Evolutionary conservation across 2,797 vertebrate genomes (phyloP).

Genomic region (Sebastes nivosus): DNA sequence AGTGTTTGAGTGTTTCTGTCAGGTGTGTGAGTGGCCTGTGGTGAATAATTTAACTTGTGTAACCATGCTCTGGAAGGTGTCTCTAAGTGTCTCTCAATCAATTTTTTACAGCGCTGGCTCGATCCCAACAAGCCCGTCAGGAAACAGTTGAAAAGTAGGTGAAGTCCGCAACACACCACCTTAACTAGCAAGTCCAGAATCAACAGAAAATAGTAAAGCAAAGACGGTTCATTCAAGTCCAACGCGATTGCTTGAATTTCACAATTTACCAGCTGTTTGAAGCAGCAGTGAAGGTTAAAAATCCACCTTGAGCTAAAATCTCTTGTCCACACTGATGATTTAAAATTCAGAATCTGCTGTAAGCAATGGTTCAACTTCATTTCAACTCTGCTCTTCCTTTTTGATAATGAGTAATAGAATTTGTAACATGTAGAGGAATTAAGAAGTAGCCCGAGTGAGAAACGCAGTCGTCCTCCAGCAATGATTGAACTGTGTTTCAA

Average conservation of each 20-base stretch:
- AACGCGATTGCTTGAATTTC: neutral
- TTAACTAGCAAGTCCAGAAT: neutral
- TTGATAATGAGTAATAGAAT: conserved; percentile 52
- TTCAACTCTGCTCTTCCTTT: conserved; percentile 58
- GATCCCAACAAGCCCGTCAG: conserved; percentile 98
- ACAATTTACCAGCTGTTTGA: neutral
- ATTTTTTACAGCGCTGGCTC: conserved; percentile 94
- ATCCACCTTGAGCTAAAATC: conserved; percentile 38
- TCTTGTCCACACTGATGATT: conserved; percentile 25
- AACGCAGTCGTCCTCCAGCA: conserved; percentile 39
- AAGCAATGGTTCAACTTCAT: conserved; percentile 63
- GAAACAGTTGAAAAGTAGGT: conserved; percentile 99
- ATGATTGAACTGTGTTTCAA: conserved; percentile 64
- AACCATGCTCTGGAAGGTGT: conserved; percentile 61
- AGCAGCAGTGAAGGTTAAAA: conserved; percentile 11
- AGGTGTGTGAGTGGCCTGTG: conserved; percentile 9
- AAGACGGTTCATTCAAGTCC: neutral
- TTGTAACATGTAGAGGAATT: conserved; percentile 53
- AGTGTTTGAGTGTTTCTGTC: conserved; percentile 24
- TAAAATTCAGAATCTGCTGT: conserved; percentile 38
- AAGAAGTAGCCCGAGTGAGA: conserved; percentile 22
- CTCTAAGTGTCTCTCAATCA: conserved; percentile 73
- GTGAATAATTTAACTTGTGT: conserved; percentile 74
- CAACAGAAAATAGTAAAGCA: neutral
- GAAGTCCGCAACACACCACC: conserved; percentile 54